These are phyloP conservation scores for Rhinoraja longicauda DNA, from an alignment of 2,797 vertebrate species.

Conservation along the genomic window DNA sequence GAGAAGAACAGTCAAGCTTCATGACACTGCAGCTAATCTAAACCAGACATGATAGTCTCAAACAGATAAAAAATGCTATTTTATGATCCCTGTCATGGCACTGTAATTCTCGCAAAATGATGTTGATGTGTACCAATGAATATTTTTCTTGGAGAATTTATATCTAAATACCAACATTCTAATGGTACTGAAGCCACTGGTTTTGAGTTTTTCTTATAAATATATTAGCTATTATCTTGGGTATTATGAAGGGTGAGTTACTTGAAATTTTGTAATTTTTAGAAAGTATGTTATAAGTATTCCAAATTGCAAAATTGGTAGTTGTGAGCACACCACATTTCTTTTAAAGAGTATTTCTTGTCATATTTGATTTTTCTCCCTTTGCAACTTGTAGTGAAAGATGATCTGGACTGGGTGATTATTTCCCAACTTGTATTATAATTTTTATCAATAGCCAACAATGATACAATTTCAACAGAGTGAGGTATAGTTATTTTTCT, in stretches of 20 bases:
- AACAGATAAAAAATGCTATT: constrained; percentile 8
- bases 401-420: constrained; percentile 22
- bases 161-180: not conserved
- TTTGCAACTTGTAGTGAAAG: constrained; percentile 27
- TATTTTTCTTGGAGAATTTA: not conserved
- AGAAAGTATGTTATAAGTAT: not conserved
- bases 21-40: constrained; percentile 19
- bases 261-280: not conserved
- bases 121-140: constrained; percentile 5
- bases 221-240: not conserved
- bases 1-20: constrained; percentile 14
- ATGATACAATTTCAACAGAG: not conserved
- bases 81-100: not conserved
- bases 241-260: not conserved
- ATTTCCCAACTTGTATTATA: not conserved
- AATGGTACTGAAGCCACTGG: not conserved
- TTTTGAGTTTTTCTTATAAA: not conserved
- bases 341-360: not conserved
- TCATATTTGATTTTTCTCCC: constrained; percentile 14
- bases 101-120: not conserved
- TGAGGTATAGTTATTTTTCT: constrained; percentile 18
- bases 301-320: constrained; percentile 28
- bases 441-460: constrained; percentile 20
- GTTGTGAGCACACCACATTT: not conserved
- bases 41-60: not conserved